Percentiles rank a stretch among this genome's conserved stretches.
Evolutionary conservation across 35 echinoderm and acorn worm genomes (phyloP).

Genomic region (Holothuria glaberrima): DNA sequence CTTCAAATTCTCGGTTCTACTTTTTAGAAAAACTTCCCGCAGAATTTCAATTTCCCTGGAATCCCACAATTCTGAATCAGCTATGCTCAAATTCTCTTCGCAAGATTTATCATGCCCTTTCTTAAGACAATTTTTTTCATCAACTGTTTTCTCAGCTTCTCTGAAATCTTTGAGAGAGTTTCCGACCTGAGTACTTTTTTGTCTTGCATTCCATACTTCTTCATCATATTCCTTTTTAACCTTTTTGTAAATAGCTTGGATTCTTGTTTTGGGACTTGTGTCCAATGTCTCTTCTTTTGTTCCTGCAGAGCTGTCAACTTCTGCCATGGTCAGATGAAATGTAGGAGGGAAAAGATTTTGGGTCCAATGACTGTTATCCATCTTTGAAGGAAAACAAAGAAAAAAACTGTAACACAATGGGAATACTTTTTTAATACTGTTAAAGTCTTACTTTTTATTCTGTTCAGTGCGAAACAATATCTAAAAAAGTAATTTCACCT

Average conservation of each 20-base stretch:
- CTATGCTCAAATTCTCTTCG: not conserved
- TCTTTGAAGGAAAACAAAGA: not conserved
- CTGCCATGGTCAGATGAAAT: slow-evolving; percentile 11
- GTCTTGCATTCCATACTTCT: slow-evolving; percentile 49
- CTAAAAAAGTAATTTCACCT: too few species aligned
- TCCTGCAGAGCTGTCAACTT: not conserved
- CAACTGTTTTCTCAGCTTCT: not conserved
- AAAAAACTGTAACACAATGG: too few species aligned
- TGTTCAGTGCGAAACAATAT: too few species aligned
- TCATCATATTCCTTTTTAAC: slow-evolving; percentile 43
- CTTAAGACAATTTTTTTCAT: not conserved
- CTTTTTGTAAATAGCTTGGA: slow-evolving; percentile 39
- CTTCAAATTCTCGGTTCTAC: slow-evolving; percentile 14
- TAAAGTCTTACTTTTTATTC: too few species aligned
- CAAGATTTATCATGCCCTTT: not conserved
- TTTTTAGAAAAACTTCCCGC: slow-evolving; percentile 24
- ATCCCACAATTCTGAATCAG: slow-evolving; percentile 25
- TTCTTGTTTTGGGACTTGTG: slow-evolving; percentile 21
- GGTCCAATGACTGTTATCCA: slow-evolving; percentile 27
- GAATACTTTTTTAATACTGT: too few species aligned
- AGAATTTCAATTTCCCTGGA: slow-evolving; percentile 18
- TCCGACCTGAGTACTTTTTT: slow-evolving; percentile 46
- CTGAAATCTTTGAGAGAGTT: not conserved
- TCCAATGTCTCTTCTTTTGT: not conserved
- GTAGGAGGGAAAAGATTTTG: slow-evolving; percentile 31